Evolutionary conservation across 2,888 invertebrate genomes (phyloP).

Genomic region (Kryphioiulus occultus): DNA sequence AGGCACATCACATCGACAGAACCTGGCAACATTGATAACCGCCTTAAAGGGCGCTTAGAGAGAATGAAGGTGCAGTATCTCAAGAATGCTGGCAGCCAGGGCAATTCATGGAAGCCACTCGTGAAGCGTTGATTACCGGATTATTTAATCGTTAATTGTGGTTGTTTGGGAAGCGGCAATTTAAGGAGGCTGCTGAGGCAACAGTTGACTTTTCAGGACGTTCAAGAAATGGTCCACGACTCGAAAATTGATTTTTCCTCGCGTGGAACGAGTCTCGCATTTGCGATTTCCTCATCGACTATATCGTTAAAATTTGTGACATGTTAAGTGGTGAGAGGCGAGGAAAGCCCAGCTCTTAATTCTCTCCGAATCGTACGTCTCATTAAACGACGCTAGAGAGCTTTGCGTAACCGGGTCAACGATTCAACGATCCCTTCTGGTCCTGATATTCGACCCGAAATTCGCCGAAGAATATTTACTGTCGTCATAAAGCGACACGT

Average conservation of each 20-base stretch:
- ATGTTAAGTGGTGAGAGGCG: constrained; percentile 31
- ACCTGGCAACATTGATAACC: neutral
- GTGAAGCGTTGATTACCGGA: constrained; percentile 30
- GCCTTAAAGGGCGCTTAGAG: constrained; percentile 1
- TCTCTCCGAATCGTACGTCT: constrained; percentile 1
- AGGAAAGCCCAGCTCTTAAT: neutral
- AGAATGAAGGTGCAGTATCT: neutral
- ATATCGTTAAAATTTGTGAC: constrained; percentile 11
- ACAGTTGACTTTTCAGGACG: neutral
- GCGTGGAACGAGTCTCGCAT: neutral
- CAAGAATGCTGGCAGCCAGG: neutral
- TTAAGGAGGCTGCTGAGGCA: too few species aligned
- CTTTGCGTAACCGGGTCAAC: constrained; percentile 2
- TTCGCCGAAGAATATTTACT: neutral
- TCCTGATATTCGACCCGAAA: neutral
- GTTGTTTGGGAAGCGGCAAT: neutral
- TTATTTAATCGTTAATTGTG: constrained; percentile 31
- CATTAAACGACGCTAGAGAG: neutral
- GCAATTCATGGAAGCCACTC: neutral
- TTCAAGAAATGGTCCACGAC: neutral
- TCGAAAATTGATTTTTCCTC: neutral
- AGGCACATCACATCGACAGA: neutral
- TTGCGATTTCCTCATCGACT: neutral
- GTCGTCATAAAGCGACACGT: neutral
- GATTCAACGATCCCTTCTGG: neutral